These are phyloP conservation scores for Ochropleura plecta DNA, from an alignment of 2,888 invertebrate species.

Conservation along the genomic window DNA sequence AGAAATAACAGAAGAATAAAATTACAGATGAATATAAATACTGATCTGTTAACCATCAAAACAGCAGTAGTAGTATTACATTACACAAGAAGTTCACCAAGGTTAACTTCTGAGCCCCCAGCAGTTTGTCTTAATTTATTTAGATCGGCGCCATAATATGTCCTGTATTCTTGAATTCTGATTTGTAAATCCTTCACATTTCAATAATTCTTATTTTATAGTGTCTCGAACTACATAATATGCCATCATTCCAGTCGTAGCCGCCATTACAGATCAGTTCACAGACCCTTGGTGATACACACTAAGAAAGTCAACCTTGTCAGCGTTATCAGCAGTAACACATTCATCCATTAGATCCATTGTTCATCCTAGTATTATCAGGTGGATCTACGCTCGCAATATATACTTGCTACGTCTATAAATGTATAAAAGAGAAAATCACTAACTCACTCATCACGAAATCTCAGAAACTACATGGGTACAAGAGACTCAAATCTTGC, in stretches of 20 bases:
- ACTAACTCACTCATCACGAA: too few species aligned
- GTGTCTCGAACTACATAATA: neutral
- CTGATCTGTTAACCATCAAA: neutral
- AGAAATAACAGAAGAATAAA: too few species aligned
- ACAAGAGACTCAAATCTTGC: too few species aligned
- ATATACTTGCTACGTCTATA: neutral
- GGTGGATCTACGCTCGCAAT: conserved; percentile 15
- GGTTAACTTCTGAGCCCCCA: conserved; percentile 5
- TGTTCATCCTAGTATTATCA: conserved; percentile 29
- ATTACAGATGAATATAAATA: neutral
- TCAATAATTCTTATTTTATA: neutral
- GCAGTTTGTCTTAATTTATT: neutral
- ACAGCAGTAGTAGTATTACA: neutral
- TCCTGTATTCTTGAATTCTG: neutral
- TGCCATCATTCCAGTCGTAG: neutral
- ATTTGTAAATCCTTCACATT: neutral
- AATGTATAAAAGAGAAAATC: too few species aligned
- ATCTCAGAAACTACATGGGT: too few species aligned
- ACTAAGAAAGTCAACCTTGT: conserved; percentile 23
- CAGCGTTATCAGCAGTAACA: conserved; percentile 31
- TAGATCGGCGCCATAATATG: neutral
- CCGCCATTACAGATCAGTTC: conserved; percentile 9
- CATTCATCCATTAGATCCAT: conserved; percentile 17
- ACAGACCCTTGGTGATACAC: neutral
- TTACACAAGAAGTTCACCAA: conserved; percentile 7